Evolutionary conservation across 2,888 invertebrate species (phyloP).

Genomic region (Ectropis crepuscularia): DNA sequence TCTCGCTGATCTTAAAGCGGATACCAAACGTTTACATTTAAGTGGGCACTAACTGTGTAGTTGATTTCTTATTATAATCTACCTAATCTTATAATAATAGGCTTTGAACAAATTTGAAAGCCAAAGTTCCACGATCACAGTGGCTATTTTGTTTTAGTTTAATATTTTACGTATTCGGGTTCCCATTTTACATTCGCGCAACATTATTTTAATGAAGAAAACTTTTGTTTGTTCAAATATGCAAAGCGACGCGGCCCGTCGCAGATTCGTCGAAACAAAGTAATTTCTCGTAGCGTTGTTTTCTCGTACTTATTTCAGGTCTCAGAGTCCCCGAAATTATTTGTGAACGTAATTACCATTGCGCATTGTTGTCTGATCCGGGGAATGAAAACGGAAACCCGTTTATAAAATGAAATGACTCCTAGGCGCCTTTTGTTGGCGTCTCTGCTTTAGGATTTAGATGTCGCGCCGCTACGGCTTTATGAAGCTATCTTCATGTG

Average conservation of each 20-base stretch:
- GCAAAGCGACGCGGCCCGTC: slow-evolving; percentile 41
- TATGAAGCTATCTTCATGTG: slow-evolving; percentile 11
- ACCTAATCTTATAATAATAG: no score
- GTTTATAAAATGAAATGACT: slow-evolving; percentile 53
- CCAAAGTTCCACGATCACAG: no score
- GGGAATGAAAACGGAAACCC: slow-evolving; percentile 57
- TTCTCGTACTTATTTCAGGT: slow-evolving; percentile 36
- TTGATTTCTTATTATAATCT: no score
- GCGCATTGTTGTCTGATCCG: slow-evolving; percentile 60
- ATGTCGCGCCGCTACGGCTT: slow-evolving; percentile 13
- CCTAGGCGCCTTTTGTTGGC: slow-evolving; percentile 38
- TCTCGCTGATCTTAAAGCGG: no score
- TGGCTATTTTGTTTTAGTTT: no score
- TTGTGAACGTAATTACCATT: slow-evolving; percentile 63
- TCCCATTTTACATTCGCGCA: slow-evolving; percentile 10
- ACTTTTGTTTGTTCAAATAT: slow-evolving; percentile 48
- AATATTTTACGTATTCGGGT: neutral
- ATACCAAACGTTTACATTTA: no score
- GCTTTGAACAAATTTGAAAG: no score
- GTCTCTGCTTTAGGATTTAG: slow-evolving; percentile 29
- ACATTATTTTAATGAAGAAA: slow-evolving; percentile 30
- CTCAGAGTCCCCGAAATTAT: slow-evolving; percentile 55
- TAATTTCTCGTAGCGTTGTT: slow-evolving; percentile 51
- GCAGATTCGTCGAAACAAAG: slow-evolving; percentile 47
- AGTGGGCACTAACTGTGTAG: no score